Percentiles rank a stretch among this genome's conserved stretches.
phyloP scores from a whole-genome alignment of 2,888 invertebrate species.

The Monochamus alternatus region DNA sequence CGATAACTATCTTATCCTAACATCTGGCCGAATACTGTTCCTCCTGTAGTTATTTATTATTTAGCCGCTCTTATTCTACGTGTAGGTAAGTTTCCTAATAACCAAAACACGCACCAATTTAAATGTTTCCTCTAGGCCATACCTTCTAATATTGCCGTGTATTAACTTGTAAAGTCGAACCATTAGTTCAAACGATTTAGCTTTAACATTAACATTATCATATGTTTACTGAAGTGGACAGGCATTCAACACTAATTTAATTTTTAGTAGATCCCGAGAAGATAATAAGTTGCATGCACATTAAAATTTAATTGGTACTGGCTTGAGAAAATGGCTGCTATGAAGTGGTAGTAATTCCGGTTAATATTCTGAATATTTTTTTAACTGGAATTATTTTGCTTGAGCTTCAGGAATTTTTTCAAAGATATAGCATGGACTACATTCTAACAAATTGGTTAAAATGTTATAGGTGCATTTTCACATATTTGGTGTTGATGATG shows the following conservation, averaged over 20 bases:
- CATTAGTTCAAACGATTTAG: slow-evolving; percentile 15
- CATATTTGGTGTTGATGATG: too few species aligned
- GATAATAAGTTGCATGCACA: slow-evolving; percentile 3
- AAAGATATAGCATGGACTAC: not conserved
- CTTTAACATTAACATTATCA: slow-evolving; percentile 14
- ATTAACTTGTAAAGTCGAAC: not conserved
- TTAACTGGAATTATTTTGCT: not conserved
- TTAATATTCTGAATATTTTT: not conserved
- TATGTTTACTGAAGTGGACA: slow-evolving; percentile 2
- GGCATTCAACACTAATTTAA: slow-evolving; percentile 2
- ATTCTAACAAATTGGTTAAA: too few species aligned
- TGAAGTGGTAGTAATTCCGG: not conserved
- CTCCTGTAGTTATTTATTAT: slow-evolving; percentile 23
- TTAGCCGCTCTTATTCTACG: slow-evolving; percentile 11
- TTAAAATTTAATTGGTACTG: not conserved
- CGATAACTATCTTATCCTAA: slow-evolving; percentile 28
- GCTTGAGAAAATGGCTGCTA: not conserved
- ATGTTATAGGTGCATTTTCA: too few species aligned
- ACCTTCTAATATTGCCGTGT: slow-evolving; percentile 18
- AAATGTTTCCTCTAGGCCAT: slow-evolving; percentile 30
- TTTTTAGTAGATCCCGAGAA: not conserved
- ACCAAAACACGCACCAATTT: slow-evolving; percentile 36
- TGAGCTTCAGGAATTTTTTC: not conserved
- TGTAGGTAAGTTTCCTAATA: slow-evolving; percentile 25
- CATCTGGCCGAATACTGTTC: slow-evolving; percentile 18